Evolutionary conservation across 2,797 vertebrate species (phyloP), one percentile per base, ranked within the genome.

Genomic region (Enteromius treurensis): DNA sequence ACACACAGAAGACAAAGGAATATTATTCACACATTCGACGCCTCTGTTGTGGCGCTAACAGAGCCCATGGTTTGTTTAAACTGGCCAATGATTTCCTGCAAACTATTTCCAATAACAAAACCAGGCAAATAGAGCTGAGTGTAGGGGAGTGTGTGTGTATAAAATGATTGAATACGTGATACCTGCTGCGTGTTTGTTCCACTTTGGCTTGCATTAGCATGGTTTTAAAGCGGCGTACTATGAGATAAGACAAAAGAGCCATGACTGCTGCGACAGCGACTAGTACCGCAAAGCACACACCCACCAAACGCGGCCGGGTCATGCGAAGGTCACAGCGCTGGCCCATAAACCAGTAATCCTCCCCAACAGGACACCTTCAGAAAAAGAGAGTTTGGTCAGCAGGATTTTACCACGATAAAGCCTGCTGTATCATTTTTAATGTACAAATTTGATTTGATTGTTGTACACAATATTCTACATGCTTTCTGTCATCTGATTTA

Each of bases 181-280:
- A 97, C 97, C 97, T 98, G 96, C 97, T 97, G 68, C 94, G 94
- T 21, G 95, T 96, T 93, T 97, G 96, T 74, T 97, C 96, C 0
- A 94, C 95, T 92, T 95, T 96, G 89, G 96, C 94, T 90, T 96
- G 95, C 88, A 96, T 92, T 83, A 97, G 93, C 89, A 95, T 90
- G 49, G 84, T 90, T 88, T 95, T 93, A 91, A 97, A 96, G 0
- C 96, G 93, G 1, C 94, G 94, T 32, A 96, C 86, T 2, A 94
- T 94, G 26, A 95, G n/a, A 11, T 92, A 90, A 0, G 95, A 94
- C 73, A 95, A 13, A 29, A 91, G 79, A 0, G 88, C 89, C 0
- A 95, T 94, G 13, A 96, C 87, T 0, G 91, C 89, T 71, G 93
- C 67, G 45, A 95, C 84, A 79, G 93, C 77, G 81, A 95, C 83